A percentile compares a stretch with the other conserved stretches of the same genome.
These are phyloP conservation scores for Picathartes gymnocephalus DNA, from an alignment of 2,113 vertebrate genomes.

Conservation along the genomic window DNA sequence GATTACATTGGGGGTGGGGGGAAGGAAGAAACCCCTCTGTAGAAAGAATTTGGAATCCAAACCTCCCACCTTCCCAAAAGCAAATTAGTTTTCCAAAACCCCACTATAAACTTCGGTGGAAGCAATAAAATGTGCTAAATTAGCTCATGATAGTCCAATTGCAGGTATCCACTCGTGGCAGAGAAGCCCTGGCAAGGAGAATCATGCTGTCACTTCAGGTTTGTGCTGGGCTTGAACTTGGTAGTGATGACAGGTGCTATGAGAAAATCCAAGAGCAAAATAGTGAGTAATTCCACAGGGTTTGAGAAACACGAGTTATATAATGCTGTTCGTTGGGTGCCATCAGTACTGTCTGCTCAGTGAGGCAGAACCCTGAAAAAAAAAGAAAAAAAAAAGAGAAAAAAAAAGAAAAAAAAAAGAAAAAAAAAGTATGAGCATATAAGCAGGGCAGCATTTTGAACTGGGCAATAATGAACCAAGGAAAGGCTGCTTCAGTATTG, in stretches of 20 bases:
- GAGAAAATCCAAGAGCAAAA: not conserved
- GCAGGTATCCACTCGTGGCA: not conserved
- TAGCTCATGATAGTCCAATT: not conserved
- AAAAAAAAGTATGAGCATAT: accelerated
- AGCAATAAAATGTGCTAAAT: not conserved
- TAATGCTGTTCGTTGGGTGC: not conserved
- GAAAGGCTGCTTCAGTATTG: too few relatives aligned
- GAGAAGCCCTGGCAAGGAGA: not conserved
- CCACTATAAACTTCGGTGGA: not conserved
- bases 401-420: too few relatives aligned
- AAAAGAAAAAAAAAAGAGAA: too few relatives aligned
- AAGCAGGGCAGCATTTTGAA: not conserved
- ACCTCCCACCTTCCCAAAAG: not conserved
- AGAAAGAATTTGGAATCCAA: not conserved
- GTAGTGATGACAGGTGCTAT: not conserved
- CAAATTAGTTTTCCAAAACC: not conserved
- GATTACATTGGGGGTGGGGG: not conserved
- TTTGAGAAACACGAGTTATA: not conserved
- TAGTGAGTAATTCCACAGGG: not conserved
- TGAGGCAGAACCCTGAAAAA: not conserved
- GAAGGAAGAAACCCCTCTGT: not conserved
- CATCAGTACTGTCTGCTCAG: not conserved
- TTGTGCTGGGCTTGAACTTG: not conserved
- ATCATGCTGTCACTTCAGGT: not conserved
- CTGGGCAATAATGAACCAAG: not conserved